Evolutionary conservation across 2,797 vertebrate species (phyloP).

Genomic region (Sebastes miniatus): DNA sequence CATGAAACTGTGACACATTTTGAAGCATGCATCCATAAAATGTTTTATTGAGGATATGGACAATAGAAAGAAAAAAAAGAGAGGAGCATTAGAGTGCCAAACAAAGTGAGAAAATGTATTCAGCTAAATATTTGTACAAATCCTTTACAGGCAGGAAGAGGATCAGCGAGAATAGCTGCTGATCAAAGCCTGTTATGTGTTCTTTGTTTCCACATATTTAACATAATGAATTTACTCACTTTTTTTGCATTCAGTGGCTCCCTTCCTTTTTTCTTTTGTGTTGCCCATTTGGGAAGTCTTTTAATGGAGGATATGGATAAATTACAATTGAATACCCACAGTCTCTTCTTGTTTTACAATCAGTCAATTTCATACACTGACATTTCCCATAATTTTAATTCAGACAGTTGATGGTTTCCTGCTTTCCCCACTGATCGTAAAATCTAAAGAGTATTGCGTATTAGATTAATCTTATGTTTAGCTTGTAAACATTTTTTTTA

Average conservation of each 20-base stretch:
- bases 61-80: not conserved
- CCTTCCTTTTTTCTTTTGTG: not conserved
- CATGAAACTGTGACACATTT: not conserved
- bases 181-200: not conserved
- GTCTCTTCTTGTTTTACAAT: not conserved
- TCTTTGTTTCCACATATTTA: not conserved
- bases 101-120: not conserved
- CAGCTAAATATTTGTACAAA: not conserved
- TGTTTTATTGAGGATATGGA: not conserved
- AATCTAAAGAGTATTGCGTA: not conserved
- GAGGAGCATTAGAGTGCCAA: no score
- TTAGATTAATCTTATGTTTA: not conserved
- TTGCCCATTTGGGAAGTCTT: not conserved
- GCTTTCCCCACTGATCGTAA: not conserved
- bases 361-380: not conserved
- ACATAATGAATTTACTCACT: not conserved
- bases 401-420: not conserved
- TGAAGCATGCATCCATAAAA: not conserved
- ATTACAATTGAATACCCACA: not conserved
- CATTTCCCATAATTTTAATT: not conserved
- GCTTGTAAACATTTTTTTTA: not conserved
- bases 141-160: not conserved
- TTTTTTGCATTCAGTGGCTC: not conserved
- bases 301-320: not conserved
- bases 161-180: not conserved